A percentile compares a stretch with the other conserved stretches of the same genome.
Conservation (phyloP, 1,140 invertebrate genomes). For the Oedothorax gibbosus region DNA sequence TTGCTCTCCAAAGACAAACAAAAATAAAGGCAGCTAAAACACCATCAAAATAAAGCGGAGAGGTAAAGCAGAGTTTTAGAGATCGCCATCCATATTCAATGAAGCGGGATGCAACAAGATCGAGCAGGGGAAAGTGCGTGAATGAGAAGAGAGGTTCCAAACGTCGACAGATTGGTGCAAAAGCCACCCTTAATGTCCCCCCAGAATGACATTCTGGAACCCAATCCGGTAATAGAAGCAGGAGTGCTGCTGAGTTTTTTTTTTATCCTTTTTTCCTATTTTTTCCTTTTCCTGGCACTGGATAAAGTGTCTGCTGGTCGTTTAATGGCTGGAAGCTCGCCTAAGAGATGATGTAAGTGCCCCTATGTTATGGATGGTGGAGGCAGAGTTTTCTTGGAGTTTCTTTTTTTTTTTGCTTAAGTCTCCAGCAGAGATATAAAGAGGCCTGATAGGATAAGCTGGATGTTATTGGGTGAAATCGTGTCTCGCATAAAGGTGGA, state of each 20-base stretch:
- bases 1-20: conserved; percentile 10
- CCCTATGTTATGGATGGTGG: conserved; percentile 22
- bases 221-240: conserved; percentile 59
- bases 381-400: conserved; percentile 29
- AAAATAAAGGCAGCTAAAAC: conserved; percentile 18
- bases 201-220: conserved; percentile 53
- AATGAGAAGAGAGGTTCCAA: conserved; percentile 18
- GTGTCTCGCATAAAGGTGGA: background rate
- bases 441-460: conserved; percentile 6
- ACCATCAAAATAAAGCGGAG: conserved; percentile 38
- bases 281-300: background rate
- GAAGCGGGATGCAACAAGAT: conserved; percentile 55
- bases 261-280: background rate
- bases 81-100: conserved; percentile 61
- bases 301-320: conserved; percentile 27
- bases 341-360: conserved; percentile 50
- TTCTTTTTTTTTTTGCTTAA: conserved; percentile 30
- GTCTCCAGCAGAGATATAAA: background rate
- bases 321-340: conserved; percentile 42
- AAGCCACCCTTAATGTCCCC: conserved; percentile 51
- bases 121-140: conserved; percentile 28
- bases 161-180: conserved; percentile 58
- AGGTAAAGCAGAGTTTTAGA: conserved; percentile 51
- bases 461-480: background rate
- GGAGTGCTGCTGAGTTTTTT: conserved; percentile 42